phyloP scores from a whole-genome alignment of 2,888 invertebrate species.

The Latheticus oryzae region DNA sequence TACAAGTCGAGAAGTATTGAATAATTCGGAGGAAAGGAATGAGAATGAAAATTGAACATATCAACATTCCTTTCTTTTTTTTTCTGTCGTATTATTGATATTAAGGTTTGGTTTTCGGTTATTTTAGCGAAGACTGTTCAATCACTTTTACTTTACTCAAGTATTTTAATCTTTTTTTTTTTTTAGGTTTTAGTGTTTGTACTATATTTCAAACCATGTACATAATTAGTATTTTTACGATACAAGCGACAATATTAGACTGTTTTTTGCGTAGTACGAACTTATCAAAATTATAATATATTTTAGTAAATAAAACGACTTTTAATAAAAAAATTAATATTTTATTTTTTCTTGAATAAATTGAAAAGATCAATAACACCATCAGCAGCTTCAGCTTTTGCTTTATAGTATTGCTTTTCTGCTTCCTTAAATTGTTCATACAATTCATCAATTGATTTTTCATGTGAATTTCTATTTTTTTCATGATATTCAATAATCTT shows the following conservation, averaged over 20 bases:
- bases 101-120: conserved; percentile 24
- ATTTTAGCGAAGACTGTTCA: neutral
- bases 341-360: no score
- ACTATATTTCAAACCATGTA: conserved; percentile 29
- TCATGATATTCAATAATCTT: no score
- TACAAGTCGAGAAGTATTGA: conserved; percentile 57
- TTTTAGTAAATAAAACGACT: conserved; percentile 34
- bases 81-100: conserved; percentile 16
- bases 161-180: conserved; percentile 11
- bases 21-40: conserved; percentile 33
- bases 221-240: conserved; percentile 18
- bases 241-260: conserved; percentile 39
- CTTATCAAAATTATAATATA: conserved; percentile 37
- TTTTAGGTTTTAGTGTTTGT: conserved; percentile 27
- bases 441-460: no score
- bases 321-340: no score
- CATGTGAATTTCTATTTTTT: no score
- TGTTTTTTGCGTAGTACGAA: conserved; percentile 35
- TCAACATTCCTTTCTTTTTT: conserved; percentile 21
- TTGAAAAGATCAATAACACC: no score
- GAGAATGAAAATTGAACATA: conserved; percentile 4
- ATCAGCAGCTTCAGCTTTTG: no score
- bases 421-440: no score
- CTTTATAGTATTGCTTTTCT: no score
- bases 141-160: conserved; percentile 6